Base-by-base conservation (phyloP, 1,140 invertebrate species). In the Octopus bimaculoides region DNA sequence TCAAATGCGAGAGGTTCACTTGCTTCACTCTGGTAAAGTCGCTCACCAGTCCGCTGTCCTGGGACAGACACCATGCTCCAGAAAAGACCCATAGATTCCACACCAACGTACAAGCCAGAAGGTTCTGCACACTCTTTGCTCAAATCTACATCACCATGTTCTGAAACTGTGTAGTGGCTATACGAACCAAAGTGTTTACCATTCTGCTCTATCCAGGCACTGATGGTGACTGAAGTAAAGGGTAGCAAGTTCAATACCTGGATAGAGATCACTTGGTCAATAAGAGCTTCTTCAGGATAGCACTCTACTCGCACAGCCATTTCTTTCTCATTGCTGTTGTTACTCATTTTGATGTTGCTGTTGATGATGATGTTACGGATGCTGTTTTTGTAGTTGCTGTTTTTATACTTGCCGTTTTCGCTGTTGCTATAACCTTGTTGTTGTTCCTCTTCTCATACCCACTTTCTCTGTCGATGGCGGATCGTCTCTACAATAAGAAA, bases 81-180 rank as follows among this genome's bases (percentile, higher is more conserved):
- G 54, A 85, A 81, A 14, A 86, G 78, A 7, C 85, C 85, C 83
- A 85, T 85, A 14, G 80, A 56, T 14, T 86, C 83, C 26, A 83
- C 77, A 54, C 84, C 85, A 69, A 6, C 84, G 14, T 10, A 81
- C 80, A 26, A 52, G 41, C 75, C 41, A 52, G 74, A 52, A 52
- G 53, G 10, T 17, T 69, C n/a, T 52, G 82, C 79, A 54, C 78
- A 4, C 0, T 82, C 79, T 53, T 73, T 81, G 5, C 7, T 52
- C 14, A 82, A 76, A 61, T 84, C 81, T 4, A 84, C 78, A 9
- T 5, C 56, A n/a, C 84, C 84, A 78, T 79, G 41, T 26, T 78
- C 52, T 71, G 79, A 79, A 17, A 79, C 61, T 6, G 61, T 66
- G 55, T 81, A 83, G 52, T 80, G 80, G 20, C 74, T 80, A 53